Evolutionary conservation across 2,888 invertebrate species (phyloP).

Genomic region (Agelastica alni): DNA sequence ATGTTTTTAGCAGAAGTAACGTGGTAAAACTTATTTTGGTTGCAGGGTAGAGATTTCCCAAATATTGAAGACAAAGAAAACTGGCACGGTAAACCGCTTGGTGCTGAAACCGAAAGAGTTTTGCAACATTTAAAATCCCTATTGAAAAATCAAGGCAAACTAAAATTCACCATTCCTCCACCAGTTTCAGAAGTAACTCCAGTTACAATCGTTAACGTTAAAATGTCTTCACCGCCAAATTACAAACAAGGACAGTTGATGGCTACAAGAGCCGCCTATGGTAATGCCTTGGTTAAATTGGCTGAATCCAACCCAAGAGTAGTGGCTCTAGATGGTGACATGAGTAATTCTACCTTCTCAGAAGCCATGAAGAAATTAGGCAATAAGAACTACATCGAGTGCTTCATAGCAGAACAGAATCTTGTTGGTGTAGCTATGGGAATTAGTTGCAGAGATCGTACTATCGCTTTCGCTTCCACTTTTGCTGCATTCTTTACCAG

Average conservation of each 20-base stretch:
- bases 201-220: constrained; percentile 71
- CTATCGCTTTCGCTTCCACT: constrained; percentile 92
- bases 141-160: constrained; percentile 70
- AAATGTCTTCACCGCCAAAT: constrained; percentile 75
- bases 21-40: no score
- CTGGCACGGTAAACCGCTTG: constrained; percentile 98
- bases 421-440: constrained; percentile 95
- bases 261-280: constrained; percentile 92
- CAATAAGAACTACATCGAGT: constrained; percentile 84
- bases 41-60: constrained; percentile 80
- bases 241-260: constrained; percentile 79
- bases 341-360: constrained; percentile 97
- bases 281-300: constrained; percentile 89
- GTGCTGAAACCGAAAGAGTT: constrained; percentile 74
- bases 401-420: constrained; percentile 99
- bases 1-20: no score
- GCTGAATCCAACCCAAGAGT: constrained; percentile 74
- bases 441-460: constrained; percentile 88
- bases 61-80: constrained; percentile 90
- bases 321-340: constrained; percentile 94
- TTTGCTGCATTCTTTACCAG: constrained; percentile 97
- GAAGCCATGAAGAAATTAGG: constrained; percentile 80
- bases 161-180: constrained; percentile 61
- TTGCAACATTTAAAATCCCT: constrained; percentile 67
- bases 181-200: constrained; percentile 70